Evolutionary conservation across 2,797 vertebrate genomes (phyloP), one percentile per base, ranked within the genome.

Genomic region (Lates japonicus): DNA sequence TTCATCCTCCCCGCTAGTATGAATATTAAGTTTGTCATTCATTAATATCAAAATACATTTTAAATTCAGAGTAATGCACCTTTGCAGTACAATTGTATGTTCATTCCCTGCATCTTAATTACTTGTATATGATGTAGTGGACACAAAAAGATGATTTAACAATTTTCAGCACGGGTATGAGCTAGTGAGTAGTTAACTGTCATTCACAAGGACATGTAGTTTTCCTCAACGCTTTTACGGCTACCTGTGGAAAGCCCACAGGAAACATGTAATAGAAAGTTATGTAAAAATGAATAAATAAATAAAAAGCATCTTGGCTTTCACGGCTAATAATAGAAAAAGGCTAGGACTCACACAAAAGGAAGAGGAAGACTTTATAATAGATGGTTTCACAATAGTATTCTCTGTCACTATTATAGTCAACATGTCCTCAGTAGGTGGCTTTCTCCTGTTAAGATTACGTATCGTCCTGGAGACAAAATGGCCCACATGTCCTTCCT

Each of bases 401-500:
- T 76, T 62, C 60, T 42, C 52, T 51, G 64, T 80, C 81, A 73
- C 67, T 51, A 3, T 57, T 29, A 69, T 10, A 16, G 33, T 76
- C 70, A 49, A 55, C n/a, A 59, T 70, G 84, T 83, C 74, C 78
- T 76, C 76, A 39, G 80, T 74, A 70, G 82, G 78, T 85, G 78
- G 74, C 62, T 66, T n/a, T 54, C 63, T 78, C 31, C 59, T 59
- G 79, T 70, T 74, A 58, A 25, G 51, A 61, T 83, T 75, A 72
- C 19, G 2, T 73, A 69, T 80, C 8, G 4, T 76, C 78, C 65
- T 22, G 60, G 52, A 85, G 67, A 74, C 66, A 70, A 70, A 78
- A 87, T 80, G 69, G 46, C 72, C 68, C 35, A 66, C 74, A 60
- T 75, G 84, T 86, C 80, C 80, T 87, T 89, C 60, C 78, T 62